Conservation (phyloP, 2,888 invertebrate genomes). For the Hoplodrina ambigua region DNA sequence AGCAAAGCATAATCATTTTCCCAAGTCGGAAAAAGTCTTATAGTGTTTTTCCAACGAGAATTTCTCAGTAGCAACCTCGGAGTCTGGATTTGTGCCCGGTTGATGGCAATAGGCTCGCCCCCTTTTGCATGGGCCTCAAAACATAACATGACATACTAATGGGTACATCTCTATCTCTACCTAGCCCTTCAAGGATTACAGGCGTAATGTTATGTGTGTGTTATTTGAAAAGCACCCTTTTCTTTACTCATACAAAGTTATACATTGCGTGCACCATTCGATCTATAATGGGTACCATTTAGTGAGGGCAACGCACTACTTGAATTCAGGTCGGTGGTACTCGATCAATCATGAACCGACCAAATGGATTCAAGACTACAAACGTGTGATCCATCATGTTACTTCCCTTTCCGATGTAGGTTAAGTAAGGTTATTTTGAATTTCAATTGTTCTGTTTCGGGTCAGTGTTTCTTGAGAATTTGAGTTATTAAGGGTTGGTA, state of each 20-base stretch:
- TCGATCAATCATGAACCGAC: constrained; percentile 71
- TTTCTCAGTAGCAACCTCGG: no score
- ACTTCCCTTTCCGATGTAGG: constrained; percentile 55
- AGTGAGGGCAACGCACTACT: constrained; percentile 64
- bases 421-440: constrained; percentile 54
- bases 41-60: no score
- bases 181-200: no score
- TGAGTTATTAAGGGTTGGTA: background rate
- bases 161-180: no score
- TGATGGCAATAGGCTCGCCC: no score
- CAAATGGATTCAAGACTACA: constrained; percentile 55
- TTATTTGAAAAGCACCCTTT: background rate
- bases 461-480: constrained; percentile 37
- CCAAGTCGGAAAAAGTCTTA: no score
- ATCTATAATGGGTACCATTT: constrained; percentile 54
- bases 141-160: no score
- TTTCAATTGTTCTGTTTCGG: constrained; percentile 34
- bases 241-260: constrained; percentile 18
- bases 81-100: no score
- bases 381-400: constrained; percentile 70
- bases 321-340: constrained; percentile 57
- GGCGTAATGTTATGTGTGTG: no score
- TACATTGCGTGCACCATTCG: constrained; percentile 40
- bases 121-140: no score
- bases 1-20: no score